Evolutionary conservation across 1,140 invertebrate species (phyloP).

Genomic region (Zaprionus ghesquierei): DNA sequence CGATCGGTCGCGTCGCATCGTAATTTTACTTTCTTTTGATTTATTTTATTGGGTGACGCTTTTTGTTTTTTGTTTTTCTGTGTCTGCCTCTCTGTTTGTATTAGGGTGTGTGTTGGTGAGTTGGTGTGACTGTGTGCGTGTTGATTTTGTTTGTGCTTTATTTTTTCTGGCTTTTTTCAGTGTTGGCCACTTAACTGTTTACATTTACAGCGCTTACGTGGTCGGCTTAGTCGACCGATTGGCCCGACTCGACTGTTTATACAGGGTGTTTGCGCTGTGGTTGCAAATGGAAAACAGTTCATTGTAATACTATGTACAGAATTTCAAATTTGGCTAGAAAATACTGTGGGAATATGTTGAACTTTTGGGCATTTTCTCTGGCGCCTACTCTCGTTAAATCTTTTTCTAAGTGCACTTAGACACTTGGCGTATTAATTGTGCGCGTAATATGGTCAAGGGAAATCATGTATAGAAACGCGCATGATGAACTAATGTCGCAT

Average conservation of each 20-base stretch:
- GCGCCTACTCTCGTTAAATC: slow-evolving; percentile 17
- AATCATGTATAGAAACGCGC: slow-evolving; percentile 33
- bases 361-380: background rate
- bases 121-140: slow-evolving; percentile 12
- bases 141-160: slow-evolving; percentile 9
- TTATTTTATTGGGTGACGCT: slow-evolving; percentile 63
- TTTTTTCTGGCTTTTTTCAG: slow-evolving; percentile 1
- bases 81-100: slow-evolving; percentile 24
- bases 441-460: slow-evolving; percentile 56
- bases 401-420: slow-evolving; percentile 29
- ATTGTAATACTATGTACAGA: too few relatives aligned
- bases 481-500: slow-evolving; percentile 66
- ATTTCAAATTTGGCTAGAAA: too few relatives aligned
- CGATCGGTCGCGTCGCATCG: slow-evolving; percentile 52
- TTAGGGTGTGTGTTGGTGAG: slow-evolving; percentile 11
- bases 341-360: background rate
- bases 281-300: background rate
- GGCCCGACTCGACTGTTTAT: background rate
- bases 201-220: slow-evolving; percentile 62
- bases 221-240: slow-evolving; percentile 20
- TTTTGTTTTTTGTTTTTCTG: slow-evolving; percentile 32
- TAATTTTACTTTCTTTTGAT: slow-evolving; percentile 81
- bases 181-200: slow-evolving; percentile 35
- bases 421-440: slow-evolving; percentile 78
- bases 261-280: slow-evolving; percentile 30